Evolutionary conservation across 2,113 vertebrate genomes (phyloP), one percentile per base, ranked within the genome.

Genomic region (Cairina moschata): DNA sequence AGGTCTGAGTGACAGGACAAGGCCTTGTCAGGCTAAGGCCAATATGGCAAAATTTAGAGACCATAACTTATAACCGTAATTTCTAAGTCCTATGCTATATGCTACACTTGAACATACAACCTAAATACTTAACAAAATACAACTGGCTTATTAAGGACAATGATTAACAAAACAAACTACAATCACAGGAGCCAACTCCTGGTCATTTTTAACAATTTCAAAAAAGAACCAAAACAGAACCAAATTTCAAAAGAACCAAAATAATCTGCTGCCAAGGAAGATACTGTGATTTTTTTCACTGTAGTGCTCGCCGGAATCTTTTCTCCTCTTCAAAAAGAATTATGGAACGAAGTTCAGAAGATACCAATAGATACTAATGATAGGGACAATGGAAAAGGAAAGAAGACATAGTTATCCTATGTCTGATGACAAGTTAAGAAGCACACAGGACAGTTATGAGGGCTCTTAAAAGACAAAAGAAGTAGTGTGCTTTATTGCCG

Each of bases 101-200:
- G 0, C 13, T 44, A 67, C 17, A 29, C 1, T 0, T 25, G 65
- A 60, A 29, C 11, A 17, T 58, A 11, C 56, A 58, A 13, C 25
- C 59, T 46, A 63, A 80, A 73, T 38, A 77, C 13, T 62, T 67
- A 29, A 48, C 31, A 81, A 81, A 92, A 66, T 46, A 66, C 34
- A n/a, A n/a, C 55, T 36, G 34, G 73, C 32, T 52, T 60, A 42
- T 66, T 36, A 54, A 42, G 78, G 55, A 66, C 40, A 62, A 22
- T 66, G 36, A 38, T 62, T 71, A 58, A 40, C 77, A 54, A 63
- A 83, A 55, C 13, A 54, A 69, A 38, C 52, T 13, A n/a, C 13
- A 56, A 14, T 42, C 40, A 31, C 52, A 65, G 69, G 66, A 90
- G 34, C 40, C 14, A 44, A 11, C 56, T 87, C 71, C 66, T 60